Conservation (phyloP, 2,888 invertebrate genomes). For the Beris chalybata region DNA sequence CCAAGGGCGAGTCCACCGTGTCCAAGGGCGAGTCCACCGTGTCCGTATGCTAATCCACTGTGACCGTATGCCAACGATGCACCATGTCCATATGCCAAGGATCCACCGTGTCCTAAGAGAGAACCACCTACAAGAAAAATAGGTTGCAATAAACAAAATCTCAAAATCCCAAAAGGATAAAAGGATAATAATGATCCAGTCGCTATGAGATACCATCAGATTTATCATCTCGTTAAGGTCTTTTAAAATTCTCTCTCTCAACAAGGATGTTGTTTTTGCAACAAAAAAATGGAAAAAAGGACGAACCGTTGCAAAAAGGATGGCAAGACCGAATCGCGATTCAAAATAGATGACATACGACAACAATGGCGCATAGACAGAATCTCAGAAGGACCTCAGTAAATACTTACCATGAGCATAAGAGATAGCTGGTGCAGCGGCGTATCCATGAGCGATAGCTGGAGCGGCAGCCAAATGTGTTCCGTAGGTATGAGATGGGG, state of each 20-base stretch:
- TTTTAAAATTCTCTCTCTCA: too few relatives aligned
- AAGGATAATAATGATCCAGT: background rate
- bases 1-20: background rate
- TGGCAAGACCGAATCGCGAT: too few relatives aligned
- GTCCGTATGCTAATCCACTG: conserved; percentile 4
- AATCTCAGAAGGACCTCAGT: background rate
- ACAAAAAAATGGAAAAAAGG: too few relatives aligned
- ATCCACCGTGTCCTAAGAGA: too few relatives aligned
- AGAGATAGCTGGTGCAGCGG: conserved; percentile 35
- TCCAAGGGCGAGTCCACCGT: background rate
- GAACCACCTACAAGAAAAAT: too few relatives aligned
- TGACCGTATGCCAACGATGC: background rate
- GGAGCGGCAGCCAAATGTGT: conserved; percentile 35
- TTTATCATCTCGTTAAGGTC: too few relatives aligned
- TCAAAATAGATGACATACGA: too few relatives aligned
- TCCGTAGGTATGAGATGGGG: conserved; percentile 40
- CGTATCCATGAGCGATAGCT: conserved; percentile 17
- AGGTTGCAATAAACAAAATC: too few relatives aligned
- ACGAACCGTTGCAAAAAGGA: too few relatives aligned
- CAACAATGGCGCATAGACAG: too few relatives aligned
- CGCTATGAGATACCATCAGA: conserved; percentile 2
- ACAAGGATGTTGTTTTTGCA: too few relatives aligned
- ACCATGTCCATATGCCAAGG: conserved; percentile 11
- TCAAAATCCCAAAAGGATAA: too few relatives aligned
- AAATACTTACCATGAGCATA: conserved; percentile 33